Percentiles rank a stretch among this genome's conserved stretches.
These are phyloP conservation scores for Thyatira batis DNA, from an alignment of 2,888 invertebrate genomes.

Conservation along the genomic window DNA sequence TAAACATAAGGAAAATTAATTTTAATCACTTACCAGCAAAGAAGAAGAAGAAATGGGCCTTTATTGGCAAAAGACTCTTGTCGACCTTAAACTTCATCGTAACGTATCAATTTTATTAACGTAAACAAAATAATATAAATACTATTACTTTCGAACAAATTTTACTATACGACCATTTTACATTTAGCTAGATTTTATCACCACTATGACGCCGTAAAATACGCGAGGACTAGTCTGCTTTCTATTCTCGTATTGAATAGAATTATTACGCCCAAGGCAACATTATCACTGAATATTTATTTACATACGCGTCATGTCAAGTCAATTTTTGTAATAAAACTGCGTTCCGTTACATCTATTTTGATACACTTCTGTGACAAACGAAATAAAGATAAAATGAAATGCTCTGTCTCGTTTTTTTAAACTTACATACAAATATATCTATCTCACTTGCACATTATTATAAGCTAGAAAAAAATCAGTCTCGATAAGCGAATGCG, in stretches of 20 bases:
- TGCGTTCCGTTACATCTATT: background rate
- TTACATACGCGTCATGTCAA: background rate
- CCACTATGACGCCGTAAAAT: constrained; percentile 1
- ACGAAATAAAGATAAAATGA: background rate
- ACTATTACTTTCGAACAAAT: background rate
- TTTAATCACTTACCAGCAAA: constrained; percentile 87
- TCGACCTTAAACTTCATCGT: constrained; percentile 84
- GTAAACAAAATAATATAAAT: background rate
- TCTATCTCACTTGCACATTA: background rate
- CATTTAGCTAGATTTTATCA: constrained; percentile 14
- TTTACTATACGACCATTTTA: background rate
- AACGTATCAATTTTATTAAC: background rate
- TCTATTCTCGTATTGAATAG: constrained; percentile 20
- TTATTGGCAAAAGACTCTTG: constrained; percentile 87
- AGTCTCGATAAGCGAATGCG: background rate
- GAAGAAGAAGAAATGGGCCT: constrained; percentile 93
- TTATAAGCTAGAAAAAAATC: background rate
- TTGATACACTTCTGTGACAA: background rate
- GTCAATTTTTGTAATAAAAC: background rate
- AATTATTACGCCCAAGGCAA: constrained; percentile 15
- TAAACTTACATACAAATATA: background rate
- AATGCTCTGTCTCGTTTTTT: background rate
- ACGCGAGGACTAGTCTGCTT: constrained; percentile 21
- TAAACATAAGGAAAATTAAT: background rate
- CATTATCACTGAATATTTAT: constrained; percentile 1